These are phyloP conservation scores for Hafferia zeledoni DNA, from an alignment of 2,797 vertebrate genomes.

Conservation along the genomic window DNA sequence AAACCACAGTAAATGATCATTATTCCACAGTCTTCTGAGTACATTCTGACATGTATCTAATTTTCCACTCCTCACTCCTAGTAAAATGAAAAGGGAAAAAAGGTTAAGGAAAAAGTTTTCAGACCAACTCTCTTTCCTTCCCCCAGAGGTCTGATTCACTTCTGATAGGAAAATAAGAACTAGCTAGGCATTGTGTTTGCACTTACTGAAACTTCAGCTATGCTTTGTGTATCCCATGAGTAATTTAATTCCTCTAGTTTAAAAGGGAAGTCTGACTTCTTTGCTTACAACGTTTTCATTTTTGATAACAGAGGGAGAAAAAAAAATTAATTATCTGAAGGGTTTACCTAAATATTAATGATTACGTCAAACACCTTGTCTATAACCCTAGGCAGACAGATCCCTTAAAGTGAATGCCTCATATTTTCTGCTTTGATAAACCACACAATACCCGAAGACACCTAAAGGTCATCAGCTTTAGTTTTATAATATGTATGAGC, in stretches of 20 bases:
- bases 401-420: not conserved
- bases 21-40: not conserved
- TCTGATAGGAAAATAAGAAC: not conserved
- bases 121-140: not conserved
- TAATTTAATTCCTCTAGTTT: not conserved
- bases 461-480: not conserved
- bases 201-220: not conserved
- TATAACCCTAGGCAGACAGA: not conserved
- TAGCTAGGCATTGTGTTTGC: not conserved
- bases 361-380: not conserved
- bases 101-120: not conserved
- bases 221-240: not conserved
- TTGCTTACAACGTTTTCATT: not conserved
- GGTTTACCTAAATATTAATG: not conserved
- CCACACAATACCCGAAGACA: not conserved
- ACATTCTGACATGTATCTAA: not conserved
- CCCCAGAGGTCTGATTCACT: not conserved
- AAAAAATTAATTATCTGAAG: not conserved
- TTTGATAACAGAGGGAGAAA: not conserved
- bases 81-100: not conserved
- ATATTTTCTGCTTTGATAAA: not conserved
- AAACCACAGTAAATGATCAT: not conserved
- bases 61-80: not conserved
- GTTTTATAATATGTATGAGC: too few species aligned
- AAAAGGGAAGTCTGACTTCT: not conserved